phyloP scores from a whole-genome alignment of 2,888 invertebrate genomes.

The Neoitamus cyanurus region DNA sequence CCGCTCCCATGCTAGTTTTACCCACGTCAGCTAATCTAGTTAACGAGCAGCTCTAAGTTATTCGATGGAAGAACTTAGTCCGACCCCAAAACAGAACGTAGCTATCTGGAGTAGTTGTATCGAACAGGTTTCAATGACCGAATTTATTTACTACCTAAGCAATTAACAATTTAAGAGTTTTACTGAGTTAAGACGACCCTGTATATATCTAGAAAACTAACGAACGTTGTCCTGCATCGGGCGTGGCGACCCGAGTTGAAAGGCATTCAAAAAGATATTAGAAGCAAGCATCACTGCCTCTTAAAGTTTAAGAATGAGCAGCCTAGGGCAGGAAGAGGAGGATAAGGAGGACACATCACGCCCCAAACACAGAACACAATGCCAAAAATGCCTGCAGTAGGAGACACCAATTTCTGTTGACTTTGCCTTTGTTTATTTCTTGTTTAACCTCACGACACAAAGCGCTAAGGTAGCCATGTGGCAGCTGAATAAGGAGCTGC shows the following conservation, averaged over 20 bases:
- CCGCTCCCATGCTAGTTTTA: neutral
- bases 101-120: neutral
- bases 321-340: neutral
- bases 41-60: constrained; percentile 15
- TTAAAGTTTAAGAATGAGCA: constrained; percentile 9
- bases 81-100: neutral
- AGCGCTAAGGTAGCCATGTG: neutral
- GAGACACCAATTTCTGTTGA: neutral
- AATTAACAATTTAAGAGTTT: constrained; percentile 13
- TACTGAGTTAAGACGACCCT: constrained; percentile 11
- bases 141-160: constrained; percentile 33
- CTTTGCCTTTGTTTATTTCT: neutral
- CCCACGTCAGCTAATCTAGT: constrained; percentile 12
- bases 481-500: neutral
- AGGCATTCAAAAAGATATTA: constrained; percentile 11
- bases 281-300: constrained; percentile 38
- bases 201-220: constrained; percentile 25
- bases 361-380: neutral
- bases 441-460: neutral
- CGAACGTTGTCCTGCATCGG: neutral
- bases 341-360: neutral
- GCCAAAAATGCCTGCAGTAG: neutral
- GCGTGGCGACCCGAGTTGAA: constrained; percentile 23
- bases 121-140: constrained; percentile 33
- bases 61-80: neutral